These are phyloP conservation scores for Myrmecophaga tridactyla DNA, from an alignment of 2,113 vertebrate species.

Conservation along the genomic window DNA sequence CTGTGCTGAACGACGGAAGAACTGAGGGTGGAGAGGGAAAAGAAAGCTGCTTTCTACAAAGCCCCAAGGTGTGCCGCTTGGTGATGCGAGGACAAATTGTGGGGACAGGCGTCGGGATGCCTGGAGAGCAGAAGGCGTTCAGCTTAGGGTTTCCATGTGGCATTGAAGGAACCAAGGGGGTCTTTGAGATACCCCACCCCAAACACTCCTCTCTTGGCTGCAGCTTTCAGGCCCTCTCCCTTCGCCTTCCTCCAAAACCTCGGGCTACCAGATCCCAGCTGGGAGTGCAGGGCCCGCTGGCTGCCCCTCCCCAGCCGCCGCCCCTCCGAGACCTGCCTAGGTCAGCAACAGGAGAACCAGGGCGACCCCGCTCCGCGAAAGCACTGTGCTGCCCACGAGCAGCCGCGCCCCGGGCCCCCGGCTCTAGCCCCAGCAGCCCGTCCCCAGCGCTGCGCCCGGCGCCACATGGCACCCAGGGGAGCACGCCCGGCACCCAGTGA, in stretches of 20 bases:
- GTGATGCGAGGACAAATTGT: background rate
- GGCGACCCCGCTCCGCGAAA: background rate
- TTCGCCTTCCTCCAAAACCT: background rate
- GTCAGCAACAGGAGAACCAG: background rate
- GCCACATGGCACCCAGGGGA: background rate
- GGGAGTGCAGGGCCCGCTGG: background rate
- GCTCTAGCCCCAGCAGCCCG: too few species aligned
- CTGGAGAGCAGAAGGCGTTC: background rate
- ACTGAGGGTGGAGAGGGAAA: background rate
- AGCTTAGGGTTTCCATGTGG: background rate
- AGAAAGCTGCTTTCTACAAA: background rate
- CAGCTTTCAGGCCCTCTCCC: background rate
- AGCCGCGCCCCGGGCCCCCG: background rate
- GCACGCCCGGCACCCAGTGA: background rate
- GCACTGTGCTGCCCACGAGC: background rate
- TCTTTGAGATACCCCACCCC: background rate
- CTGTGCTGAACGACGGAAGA: rapidly evolving
- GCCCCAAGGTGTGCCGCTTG: background rate
- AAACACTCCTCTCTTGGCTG: background rate
- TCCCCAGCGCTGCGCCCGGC: background rate
- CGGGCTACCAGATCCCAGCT: background rate
- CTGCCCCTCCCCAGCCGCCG: background rate
- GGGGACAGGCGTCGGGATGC: background rate
- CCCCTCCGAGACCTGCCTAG: background rate
- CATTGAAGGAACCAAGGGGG: background rate